Percentiles rank a stretch among this genome's conserved stretches.
Conservation (phyloP, 2,113 vertebrate species). For the Muntiacus muntjak region DNA sequence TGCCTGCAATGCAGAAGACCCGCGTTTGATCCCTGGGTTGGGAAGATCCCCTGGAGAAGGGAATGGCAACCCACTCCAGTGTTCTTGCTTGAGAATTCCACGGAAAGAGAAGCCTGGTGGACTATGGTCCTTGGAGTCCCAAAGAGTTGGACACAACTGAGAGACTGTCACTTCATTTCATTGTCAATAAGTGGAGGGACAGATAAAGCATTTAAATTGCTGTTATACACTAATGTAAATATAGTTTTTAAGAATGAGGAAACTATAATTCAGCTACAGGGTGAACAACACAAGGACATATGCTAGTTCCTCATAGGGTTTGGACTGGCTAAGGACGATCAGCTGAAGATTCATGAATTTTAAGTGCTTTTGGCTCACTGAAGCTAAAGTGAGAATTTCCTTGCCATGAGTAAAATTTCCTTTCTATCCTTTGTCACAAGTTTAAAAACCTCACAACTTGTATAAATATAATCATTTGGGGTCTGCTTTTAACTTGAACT, state of each 20-base stretch:
- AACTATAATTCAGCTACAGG: not conserved
- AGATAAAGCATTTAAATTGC: not conserved
- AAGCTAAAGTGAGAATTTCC: not conserved
- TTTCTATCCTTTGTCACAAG: not conserved
- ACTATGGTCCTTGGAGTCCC: not conserved
- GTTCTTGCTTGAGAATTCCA: not conserved
- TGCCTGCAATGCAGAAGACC: not conserved
- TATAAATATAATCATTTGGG: not conserved
- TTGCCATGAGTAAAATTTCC: not conserved
- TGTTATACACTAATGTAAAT: not conserved
- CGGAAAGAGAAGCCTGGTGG: not conserved
- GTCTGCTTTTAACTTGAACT: not conserved
- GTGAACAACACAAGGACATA: not conserved
- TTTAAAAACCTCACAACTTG: not conserved
- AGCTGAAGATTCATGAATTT: not conserved
- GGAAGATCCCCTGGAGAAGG: not conserved
- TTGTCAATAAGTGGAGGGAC: not conserved
- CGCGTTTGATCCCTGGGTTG: not conserved
- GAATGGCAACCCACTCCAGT: not conserved
- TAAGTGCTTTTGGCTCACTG: not conserved
- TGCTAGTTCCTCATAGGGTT: not conserved
- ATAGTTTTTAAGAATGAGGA: not conserved
- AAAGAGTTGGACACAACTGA: not conserved
- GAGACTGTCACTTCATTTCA: not conserved
- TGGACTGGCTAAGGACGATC: not conserved